These are phyloP conservation scores for Enhydra lutris DNA, from an alignment of 2,113 vertebrate genomes.

Conservation along the genomic window DNA sequence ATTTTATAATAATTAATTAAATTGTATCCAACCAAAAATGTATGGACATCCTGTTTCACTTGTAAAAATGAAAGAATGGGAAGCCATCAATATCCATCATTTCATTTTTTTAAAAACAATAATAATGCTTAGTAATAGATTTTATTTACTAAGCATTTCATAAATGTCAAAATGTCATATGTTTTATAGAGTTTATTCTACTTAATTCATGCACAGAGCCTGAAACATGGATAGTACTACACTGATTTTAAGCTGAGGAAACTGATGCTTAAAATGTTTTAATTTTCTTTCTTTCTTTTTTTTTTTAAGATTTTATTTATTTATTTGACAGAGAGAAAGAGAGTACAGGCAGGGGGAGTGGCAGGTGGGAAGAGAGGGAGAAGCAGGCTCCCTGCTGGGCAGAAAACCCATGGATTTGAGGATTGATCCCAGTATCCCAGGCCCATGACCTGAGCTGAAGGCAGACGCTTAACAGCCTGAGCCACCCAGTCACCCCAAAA, in stretches of 20 bases:
- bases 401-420: neutral
- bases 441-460: neutral
- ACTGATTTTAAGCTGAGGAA: neutral
- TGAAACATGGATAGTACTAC: neutral
- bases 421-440: neutral
- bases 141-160: neutral
- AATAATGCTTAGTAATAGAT: neutral
- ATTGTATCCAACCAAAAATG: neutral
- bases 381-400: neutral
- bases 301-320: neutral
- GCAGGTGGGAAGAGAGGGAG: neutral
- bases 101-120: neutral
- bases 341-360: neutral
- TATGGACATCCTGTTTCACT: neutral
- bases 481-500: neutral
- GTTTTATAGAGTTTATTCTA: constrained; percentile 1
- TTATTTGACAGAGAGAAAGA: neutral
- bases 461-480: neutral
- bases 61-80: neutral
- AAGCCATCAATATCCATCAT: neutral
- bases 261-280: neutral
- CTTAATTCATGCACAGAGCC: neutral
- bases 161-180: neutral
- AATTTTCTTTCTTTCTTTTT: neutral
- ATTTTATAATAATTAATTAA: neutral